Conservation (phyloP, 2,888 invertebrate genomes). For the Pollenia amentaria region DNA sequence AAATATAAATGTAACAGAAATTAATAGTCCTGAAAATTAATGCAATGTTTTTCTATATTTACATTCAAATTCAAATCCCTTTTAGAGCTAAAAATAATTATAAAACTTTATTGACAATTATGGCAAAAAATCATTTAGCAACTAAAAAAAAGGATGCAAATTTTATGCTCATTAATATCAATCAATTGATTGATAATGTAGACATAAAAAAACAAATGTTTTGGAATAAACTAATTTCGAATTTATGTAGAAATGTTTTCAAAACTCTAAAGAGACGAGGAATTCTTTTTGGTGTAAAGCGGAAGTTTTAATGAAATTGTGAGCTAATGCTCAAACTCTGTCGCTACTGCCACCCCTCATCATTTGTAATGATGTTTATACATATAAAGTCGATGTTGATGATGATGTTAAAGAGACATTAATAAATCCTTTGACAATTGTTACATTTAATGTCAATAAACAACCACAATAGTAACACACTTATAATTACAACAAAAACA, state of each 20-base stretch:
- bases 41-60: slow-evolving; percentile 34
- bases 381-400: slow-evolving; percentile 25
- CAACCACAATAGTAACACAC: slow-evolving; percentile 75
- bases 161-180: slow-evolving; percentile 82
- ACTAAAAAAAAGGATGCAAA: slow-evolving; percentile 79
- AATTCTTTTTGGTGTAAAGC: slow-evolving; percentile 42
- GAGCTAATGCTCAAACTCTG: slow-evolving; percentile 25
- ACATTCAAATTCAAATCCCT: slow-evolving; percentile 3
- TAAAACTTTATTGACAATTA: slow-evolving; percentile 60
- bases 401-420: slow-evolving; percentile 71
- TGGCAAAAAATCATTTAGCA: slow-evolving; percentile 24
- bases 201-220: slow-evolving; percentile 58
- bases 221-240: slow-evolving; percentile 64
- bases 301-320: slow-evolving; percentile 45
- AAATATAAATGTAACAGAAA: slow-evolving; percentile 43
- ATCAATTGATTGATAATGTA: slow-evolving; percentile 81
- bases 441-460: slow-evolving; percentile 79
- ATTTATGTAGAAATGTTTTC: slow-evolving; percentile 37
- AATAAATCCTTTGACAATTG: slow-evolving; percentile 84
- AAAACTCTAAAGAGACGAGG: slow-evolving; percentile 17
- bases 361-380: slow-evolving; percentile 50
- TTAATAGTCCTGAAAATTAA: slow-evolving; percentile 63
- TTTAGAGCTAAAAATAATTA: slow-evolving; percentile 12
- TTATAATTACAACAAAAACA: neutral
- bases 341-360: slow-evolving; percentile 39